phyloP scores from a whole-genome alignment of 2,888 invertebrate genomes.

The Acleris cristana region DNA sequence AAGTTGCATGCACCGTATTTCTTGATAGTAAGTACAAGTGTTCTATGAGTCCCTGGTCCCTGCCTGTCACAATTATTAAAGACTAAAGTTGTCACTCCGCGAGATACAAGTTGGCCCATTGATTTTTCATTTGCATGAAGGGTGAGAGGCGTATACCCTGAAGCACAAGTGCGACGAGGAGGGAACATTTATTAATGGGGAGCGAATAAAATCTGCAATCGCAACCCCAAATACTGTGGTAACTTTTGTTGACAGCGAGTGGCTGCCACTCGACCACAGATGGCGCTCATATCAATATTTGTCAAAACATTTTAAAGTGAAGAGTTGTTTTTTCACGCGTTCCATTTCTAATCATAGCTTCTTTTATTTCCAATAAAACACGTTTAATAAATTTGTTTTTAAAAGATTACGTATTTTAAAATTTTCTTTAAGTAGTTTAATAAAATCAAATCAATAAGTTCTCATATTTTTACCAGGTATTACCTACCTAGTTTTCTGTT shows the following conservation, averaged over 20 bases:
- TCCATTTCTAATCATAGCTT: too few species aligned
- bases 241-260: slow-evolving; percentile 34
- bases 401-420: too few species aligned
- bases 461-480: background rate
- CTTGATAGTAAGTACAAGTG: too few species aligned
- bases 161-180: slow-evolving; percentile 38
- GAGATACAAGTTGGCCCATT: slow-evolving; percentile 40
- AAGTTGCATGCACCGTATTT: too few species aligned
- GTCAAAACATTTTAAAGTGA: background rate
- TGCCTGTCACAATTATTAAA: too few species aligned
- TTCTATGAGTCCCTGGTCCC: too few species aligned
- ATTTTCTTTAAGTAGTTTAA: too few species aligned
- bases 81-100: slow-evolving; percentile 11
- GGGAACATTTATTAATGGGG: slow-evolving; percentile 37
- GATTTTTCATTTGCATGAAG: slow-evolving; percentile 50
- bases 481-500: background rate
- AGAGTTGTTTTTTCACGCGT: too few species aligned
- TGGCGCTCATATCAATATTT: slow-evolving; percentile 23
- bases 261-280: slow-evolving; percentile 7
- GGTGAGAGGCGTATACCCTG: slow-evolving; percentile 37
- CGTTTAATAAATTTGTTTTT: too few species aligned
- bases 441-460: background rate
- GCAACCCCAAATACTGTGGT: slow-evolving; percentile 35
- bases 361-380: too few species aligned
- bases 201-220: slow-evolving; percentile 37